Base-by-base conservation (phyloP, 2,797 vertebrate genomes). In the Phoxinus dragarum region DNA sequence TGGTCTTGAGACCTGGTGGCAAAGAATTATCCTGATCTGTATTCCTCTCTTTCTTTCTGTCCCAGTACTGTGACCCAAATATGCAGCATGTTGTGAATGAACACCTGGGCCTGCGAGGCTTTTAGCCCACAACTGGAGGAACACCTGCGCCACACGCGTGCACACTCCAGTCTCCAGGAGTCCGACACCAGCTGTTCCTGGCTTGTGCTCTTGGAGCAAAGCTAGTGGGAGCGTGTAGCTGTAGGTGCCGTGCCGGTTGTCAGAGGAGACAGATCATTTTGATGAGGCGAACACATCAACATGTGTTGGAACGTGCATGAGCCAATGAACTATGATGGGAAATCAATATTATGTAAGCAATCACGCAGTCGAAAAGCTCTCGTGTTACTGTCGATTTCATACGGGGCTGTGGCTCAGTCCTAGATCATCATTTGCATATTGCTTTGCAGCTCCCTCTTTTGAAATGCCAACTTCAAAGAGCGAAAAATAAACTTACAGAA, bases 381-480 rank as follows among this genome's bases (percentile, higher is more conserved):
- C 72, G 59, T 82, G 89, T 88, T 89, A 68, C 88, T 90, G 88
- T 89, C 83, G 78, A 91, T 91, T 90, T 89, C 68, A 86, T 80
- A 84, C 4, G 71, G 73, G 61, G 80, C 81, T 31, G 17, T 36
- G 71, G 56, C 52, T 64, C 40, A 85, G 68, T 86, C 88, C 85
- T 87, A 79, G 80, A 82, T 83, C 21, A 54, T 86, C 81, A 91
- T 92, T 90, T 91, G 88, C 90, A 91, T 92, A 88, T 71, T 88
- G 84, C 88, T 90, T 81, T 86, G 72, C 86, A 83, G 87, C 79
- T 84, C 68, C 56, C 82, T 71, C 47, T 86, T 90, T 89, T 89
- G 87, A 91, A 90, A 90, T 86, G 79, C 61, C 87, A 88, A 89
- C 89, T 91, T 92, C 90, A 91, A 91, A 92, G 90, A 67, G 42